phyloP scores from a whole-genome alignment of 23 tunicate genomes.

The Trididemnum nubilum region DNA sequence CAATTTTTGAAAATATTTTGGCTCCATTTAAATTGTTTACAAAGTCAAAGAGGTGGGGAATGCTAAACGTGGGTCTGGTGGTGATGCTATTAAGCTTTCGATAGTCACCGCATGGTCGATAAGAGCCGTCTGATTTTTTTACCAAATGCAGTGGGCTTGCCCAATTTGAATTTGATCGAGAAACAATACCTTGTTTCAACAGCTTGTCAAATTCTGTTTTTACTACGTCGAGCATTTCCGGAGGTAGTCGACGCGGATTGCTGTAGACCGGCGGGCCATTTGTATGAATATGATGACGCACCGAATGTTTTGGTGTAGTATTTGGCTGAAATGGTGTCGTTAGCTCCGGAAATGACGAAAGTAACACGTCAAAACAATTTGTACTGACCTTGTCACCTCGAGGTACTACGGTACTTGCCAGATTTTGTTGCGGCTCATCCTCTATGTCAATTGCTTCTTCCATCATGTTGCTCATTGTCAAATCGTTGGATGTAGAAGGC shows the following conservation, averaged over 20 bases:
- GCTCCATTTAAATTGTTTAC: background rate
- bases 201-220: background rate
- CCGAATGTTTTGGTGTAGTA: background rate
- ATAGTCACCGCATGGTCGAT: background rate
- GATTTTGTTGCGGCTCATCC: background rate
- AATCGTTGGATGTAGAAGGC: too few relatives aligned
- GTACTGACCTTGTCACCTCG: background rate
- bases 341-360: background rate
- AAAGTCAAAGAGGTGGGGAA: background rate
- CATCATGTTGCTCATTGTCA: background rate
- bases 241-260: background rate
- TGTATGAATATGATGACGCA: constrained; percentile 1
- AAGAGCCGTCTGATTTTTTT: background rate
- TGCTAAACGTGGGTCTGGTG: background rate
- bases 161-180: background rate
- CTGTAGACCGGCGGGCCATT: background rate
- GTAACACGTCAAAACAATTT: background rate
- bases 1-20: background rate
- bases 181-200: background rate
- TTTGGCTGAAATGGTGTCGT: background rate
- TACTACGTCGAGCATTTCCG: background rate
- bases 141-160: background rate
- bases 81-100: background rate
- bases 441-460: background rate
- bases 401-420: background rate